Conservation (phyloP, 2,797 vertebrate species). For the Sebastolobus alascanus region DNA sequence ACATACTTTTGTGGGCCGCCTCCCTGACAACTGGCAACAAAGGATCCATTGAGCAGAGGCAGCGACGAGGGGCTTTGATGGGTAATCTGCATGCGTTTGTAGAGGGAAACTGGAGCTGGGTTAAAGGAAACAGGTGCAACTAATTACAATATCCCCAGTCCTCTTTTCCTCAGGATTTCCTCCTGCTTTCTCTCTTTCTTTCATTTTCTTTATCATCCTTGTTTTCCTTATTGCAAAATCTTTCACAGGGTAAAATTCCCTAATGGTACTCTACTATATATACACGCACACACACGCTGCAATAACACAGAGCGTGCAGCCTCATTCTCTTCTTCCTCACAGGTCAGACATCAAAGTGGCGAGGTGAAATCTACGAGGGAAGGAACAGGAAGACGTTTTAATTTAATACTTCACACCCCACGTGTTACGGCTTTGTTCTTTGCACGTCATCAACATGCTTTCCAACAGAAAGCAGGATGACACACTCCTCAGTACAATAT, state of each 20-base stretch:
- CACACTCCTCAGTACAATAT: conserved; percentile 23
- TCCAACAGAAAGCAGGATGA: conserved; percentile 37
- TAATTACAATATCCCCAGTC: conserved; percentile 86
- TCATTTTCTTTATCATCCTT: conserved; percentile 70
- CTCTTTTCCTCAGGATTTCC: conserved; percentile 78
- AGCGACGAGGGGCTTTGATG: conserved; percentile 84
- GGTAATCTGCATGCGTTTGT: conserved; percentile 88
- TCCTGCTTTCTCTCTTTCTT: conserved; percentile 59
- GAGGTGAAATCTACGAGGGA: conserved; percentile 70
- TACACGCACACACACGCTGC: conserved; percentile 53
- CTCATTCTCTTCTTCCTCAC: conserved; percentile 46
- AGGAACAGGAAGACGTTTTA: conserved; percentile 62
- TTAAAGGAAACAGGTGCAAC: conserved; percentile 91
- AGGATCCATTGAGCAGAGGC: conserved; percentile 86
- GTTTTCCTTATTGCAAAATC: conserved; percentile 67
- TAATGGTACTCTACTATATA: conserved; percentile 58
- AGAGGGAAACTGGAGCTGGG: conserved; percentile 86
- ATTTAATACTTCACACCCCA: conserved; percentile 59
- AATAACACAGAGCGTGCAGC: conserved; percentile 55
- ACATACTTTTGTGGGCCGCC: conserved; percentile 82
- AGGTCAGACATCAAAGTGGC: conserved; percentile 78
- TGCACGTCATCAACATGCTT: conserved; percentile 53
- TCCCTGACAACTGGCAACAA: conserved; percentile 88
- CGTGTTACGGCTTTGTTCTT: conserved; percentile 65
- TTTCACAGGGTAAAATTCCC: conserved; percentile 67